phyloP scores from a whole-genome alignment of 2,888 invertebrate genomes.

The Azorinus chamasolen region DNA sequence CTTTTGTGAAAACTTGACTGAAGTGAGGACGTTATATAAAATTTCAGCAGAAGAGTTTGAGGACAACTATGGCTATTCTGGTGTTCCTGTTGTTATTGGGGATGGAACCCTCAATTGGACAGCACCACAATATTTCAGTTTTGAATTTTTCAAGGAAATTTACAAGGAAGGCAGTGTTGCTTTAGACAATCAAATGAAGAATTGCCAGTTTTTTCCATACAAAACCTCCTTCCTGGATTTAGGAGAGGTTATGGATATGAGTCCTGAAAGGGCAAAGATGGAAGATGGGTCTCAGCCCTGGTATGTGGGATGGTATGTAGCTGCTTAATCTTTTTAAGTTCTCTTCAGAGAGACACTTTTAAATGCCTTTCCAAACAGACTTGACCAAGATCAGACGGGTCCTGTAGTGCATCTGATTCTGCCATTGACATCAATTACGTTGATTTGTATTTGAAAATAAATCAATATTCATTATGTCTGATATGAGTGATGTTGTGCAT shows the following conservation, averaged over 20 bases:
- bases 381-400: too few species aligned
- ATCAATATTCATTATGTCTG: too few species aligned
- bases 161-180: conserved; percentile 88
- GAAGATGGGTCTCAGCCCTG: conserved; percentile 90
- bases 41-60: conserved; percentile 91
- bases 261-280: conserved; percentile 90
- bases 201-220: conserved; percentile 98
- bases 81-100: conserved; percentile 93
- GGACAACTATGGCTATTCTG: conserved; percentile 91
- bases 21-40: conserved; percentile 90
- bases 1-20: conserved; percentile 90
- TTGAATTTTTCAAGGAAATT: conserved; percentile 91
- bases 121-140: conserved; percentile 92
- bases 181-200: conserved; percentile 83
- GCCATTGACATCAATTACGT: too few species aligned
- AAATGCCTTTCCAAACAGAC: too few species aligned
- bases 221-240: conserved; percentile 93
- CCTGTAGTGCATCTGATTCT: too few species aligned
- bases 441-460: too few species aligned
- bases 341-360: too few species aligned
- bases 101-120: conserved; percentile 95
- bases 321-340: background rate
- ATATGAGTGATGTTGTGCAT: too few species aligned
- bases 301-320: conserved; percentile 91
- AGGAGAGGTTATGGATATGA: conserved; percentile 94